Percentiles rank a stretch among this genome's conserved stretches.
phyloP scores from a whole-genome alignment of 2,113 vertebrate species.

The Trematomus loennbergii region DNA sequence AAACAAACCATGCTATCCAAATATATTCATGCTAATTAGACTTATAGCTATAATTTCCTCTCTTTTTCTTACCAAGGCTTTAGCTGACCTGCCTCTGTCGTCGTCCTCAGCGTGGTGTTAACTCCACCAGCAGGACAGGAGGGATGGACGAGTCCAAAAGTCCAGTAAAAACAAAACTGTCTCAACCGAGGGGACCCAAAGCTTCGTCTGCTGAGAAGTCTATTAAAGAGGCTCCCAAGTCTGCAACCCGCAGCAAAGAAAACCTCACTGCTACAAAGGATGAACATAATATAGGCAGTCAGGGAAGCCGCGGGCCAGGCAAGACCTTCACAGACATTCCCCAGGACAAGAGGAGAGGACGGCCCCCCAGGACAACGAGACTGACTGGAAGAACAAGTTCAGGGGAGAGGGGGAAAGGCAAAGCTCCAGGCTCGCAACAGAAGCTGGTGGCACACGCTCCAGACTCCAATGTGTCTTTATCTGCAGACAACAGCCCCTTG shows the following conservation, averaged over 20 bases:
- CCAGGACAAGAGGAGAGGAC: constrained; percentile 87
- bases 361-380: constrained; percentile 82
- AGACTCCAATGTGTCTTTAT: constrained; percentile 17
- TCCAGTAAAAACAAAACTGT: constrained; percentile 88
- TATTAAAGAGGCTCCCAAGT: constrained; percentile 84
- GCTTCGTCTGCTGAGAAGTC: constrained; percentile 81
- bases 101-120: constrained; percentile 54
- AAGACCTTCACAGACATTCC: constrained; percentile 78
- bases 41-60: not conserved
- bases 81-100: constrained; percentile 43
- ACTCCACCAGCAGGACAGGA: constrained; percentile 70
- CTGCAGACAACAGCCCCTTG: constrained; percentile 46
- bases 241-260: constrained; percentile 84
- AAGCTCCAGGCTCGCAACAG: constrained; percentile 46
- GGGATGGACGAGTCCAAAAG: constrained; percentile 92
- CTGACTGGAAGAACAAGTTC: constrained; percentile 79
- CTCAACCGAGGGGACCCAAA: constrained; percentile 87
- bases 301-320: constrained; percentile 75
- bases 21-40: not conserved
- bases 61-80: constrained; percentile 31
- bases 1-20: not conserved
- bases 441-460: constrained; percentile 22
- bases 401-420: constrained; percentile 75
- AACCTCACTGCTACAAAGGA: constrained; percentile 84
- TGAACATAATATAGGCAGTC: constrained; percentile 80